Evolutionary conservation across 1,140 invertebrate genomes (phyloP), one percentile per base, ranked within the genome.

Genomic region (Pemphigus obesinymphae): DNA sequence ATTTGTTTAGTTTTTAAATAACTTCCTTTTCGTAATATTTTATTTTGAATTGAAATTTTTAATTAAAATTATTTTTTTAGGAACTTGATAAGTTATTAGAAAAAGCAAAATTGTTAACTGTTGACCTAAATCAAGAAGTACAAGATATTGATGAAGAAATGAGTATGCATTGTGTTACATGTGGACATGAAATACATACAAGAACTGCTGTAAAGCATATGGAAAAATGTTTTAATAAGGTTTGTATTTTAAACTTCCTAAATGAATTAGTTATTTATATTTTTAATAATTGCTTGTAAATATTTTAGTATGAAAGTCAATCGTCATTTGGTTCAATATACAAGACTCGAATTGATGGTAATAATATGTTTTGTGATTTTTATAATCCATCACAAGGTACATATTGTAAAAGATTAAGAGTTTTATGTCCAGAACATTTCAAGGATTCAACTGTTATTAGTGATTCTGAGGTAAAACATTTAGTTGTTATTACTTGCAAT

Each of bases 281-380:
- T 43, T 61, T 63, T 20, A 53, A 23, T 82, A 20, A 55, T 45
- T 83, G 45, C 61, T 55, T 83, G 82, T 84, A 82, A n/a, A 84
- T 83, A 83, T 89, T 89, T 50, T 86, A 92, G 91, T 96, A 97
- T 87, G 98, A 99, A 87, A 96, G 95, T 70, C 96, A 98, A 88
- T 95, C 96, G 4, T 97, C 97, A 0, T 99, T 98, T 87, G 97
- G 96, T 20, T 97, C 95, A 20, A 92, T 95, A 66, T 97, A 95
- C 85, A 95, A 97, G 86, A 98, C 97, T 0, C 90, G 94, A 66
- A 97, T 98, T 84, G 97, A 98, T 87, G 95, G 95, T 20, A 92
- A 95, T 87, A 94, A 95, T 85, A 97, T 99, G 93, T 99, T 99
- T 87, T 99, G 98, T 87, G 97, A 99, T 86, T 96, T 94, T 87